A percentile compares a stretch with the other conserved stretches of the same genome.
phyloP scores from a whole-genome alignment of 2,888 invertebrate genomes.

The Drosophila silvestris region DNA sequence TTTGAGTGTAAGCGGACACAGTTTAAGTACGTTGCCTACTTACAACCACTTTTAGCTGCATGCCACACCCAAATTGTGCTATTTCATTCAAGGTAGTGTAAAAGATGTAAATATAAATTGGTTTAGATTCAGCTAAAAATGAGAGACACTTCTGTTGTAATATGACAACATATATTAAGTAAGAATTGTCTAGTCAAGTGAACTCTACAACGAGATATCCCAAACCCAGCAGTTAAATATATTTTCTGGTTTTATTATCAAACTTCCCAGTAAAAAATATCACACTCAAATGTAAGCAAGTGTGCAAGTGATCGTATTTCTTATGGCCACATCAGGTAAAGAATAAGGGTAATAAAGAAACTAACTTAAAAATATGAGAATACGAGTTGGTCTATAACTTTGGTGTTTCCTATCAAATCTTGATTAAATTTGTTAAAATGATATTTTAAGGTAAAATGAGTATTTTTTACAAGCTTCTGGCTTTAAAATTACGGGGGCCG shows the following conservation, averaged over 20 bases:
- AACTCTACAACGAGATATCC: background rate
- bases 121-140: background rate
- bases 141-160: background rate
- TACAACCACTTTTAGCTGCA: slow-evolving; percentile 28
- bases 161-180: background rate
- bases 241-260: background rate
- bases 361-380: background rate
- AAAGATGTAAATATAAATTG: background rate
- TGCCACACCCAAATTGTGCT: slow-evolving; percentile 8
- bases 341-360: background rate
- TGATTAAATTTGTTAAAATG: background rate
- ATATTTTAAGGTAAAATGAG: background rate
- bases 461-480: background rate
- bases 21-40: slow-evolving; percentile 32
- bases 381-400: background rate
- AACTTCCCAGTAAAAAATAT: too few relatives aligned
- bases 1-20: background rate
- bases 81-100: background rate
- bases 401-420: background rate
- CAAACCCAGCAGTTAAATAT: background rate
- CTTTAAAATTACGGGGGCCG: background rate
- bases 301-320: background rate
- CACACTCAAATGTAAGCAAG: background rate
- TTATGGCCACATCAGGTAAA: background rate
- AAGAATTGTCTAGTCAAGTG: background rate